These are phyloP conservation scores for Daktulosphaira vitifoliae DNA, from an alignment of 1,140 invertebrate species.

Conservation along the genomic window DNA sequence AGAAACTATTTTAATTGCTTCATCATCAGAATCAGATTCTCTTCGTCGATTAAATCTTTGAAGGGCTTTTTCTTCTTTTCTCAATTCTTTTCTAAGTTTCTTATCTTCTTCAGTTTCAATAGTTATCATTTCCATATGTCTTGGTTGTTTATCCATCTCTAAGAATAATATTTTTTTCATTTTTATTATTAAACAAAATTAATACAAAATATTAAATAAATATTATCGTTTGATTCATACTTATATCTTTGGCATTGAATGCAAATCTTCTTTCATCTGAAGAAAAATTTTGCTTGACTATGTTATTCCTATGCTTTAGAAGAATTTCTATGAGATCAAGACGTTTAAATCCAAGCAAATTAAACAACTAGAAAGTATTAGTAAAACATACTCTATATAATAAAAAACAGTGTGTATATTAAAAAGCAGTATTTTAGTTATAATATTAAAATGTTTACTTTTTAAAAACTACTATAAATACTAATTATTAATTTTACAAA, in stretches of 20 bases:
- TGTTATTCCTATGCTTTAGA: conserved; percentile 58
- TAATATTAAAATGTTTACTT: too few species aligned
- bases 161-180: too few species aligned
- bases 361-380: conserved; percentile 55
- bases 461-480: too few species aligned
- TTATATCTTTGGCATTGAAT: neutral
- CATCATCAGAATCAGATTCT: conserved; percentile 47
- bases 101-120: conserved; percentile 80
- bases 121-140: conserved; percentile 63
- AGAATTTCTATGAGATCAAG: conserved; percentile 76
- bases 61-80: conserved; percentile 80
- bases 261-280: neutral
- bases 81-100: conserved; percentile 64
- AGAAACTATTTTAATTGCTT: conserved; percentile 46
- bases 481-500: too few species aligned
- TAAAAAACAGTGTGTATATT: neutral
- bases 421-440: too few species aligned
- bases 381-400: conserved; percentile 23
- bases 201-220: too few species aligned
- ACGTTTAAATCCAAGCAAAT: conserved; percentile 76
- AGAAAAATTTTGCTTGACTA: conserved; percentile 43
- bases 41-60: conserved; percentile 53
- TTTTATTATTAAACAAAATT: too few species aligned
- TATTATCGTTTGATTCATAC: neutral
- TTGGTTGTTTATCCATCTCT: conserved; percentile 43